A percentile compares a stretch with the other conserved stretches of the same genome.
phyloP scores from a whole-genome alignment of 1,140 invertebrate genomes.

The Sipha flava region DNA sequence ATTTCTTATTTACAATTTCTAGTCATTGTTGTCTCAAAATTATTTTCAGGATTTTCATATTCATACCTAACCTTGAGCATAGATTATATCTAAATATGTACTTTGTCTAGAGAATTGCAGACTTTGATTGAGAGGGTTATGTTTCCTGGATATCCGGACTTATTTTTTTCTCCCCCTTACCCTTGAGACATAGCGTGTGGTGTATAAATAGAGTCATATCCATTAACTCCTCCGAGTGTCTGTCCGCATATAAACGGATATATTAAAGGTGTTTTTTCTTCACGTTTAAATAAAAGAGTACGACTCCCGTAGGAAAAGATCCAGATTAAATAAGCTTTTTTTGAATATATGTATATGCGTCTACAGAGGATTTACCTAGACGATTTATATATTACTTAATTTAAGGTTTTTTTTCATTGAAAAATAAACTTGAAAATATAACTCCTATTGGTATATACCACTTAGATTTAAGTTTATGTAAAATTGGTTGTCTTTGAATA shows the following conservation, averaged over 20 bases:
- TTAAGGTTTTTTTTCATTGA: not conserved
- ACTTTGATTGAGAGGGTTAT: not conserved
- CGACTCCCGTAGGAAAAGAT: not conserved
- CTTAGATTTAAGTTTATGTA: not conserved
- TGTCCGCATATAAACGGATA: conserved; percentile 30
- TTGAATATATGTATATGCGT: not conserved
- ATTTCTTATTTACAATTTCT: not conserved
- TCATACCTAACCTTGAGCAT: not conserved
- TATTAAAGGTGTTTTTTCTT: conserved; percentile 26
- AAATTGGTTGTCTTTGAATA: not conserved
- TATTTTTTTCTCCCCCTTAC: not conserved
- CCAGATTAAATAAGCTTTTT: conserved; percentile 26
- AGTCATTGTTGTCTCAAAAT: not conserved
- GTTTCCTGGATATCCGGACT: not conserved
- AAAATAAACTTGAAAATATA: not conserved
- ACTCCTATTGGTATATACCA: not conserved
- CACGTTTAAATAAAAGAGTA: conserved; percentile 26
- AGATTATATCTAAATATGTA: not conserved
- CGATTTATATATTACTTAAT: conserved; percentile 11
- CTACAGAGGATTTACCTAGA: not conserved
- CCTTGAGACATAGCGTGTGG: not conserved
- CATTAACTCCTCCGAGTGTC: conserved; percentile 29
- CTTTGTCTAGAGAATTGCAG: not conserved
- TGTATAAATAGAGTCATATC: conserved; percentile 11
- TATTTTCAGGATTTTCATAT: not conserved